Evolutionary conservation across 2,888 invertebrate genomes (phyloP).

Genomic region (Drepanosiphum platanoidis): DNA sequence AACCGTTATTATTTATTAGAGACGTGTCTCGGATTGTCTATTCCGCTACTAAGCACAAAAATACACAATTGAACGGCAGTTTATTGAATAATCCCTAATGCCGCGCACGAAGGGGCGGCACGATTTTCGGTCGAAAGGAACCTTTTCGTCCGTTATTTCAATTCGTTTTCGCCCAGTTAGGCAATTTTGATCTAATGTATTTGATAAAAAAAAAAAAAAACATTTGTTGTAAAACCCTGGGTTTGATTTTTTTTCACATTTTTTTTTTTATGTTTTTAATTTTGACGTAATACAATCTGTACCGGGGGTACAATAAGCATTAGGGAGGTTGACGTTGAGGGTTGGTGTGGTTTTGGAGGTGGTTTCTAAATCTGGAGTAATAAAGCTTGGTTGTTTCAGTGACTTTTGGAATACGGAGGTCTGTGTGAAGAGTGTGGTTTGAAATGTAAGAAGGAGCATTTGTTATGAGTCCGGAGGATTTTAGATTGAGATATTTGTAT

Average conservation of each 20-base stretch:
- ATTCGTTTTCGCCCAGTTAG: too few species aligned
- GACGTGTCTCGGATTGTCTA: constrained; percentile 32
- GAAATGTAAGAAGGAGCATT: background rate
- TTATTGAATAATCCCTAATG: background rate
- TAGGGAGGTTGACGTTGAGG: too few species aligned
- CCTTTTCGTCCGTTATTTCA: too few species aligned
- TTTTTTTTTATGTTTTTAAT: background rate
- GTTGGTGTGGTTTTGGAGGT: background rate
- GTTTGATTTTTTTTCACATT: too few species aligned
- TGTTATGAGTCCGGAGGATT: background rate
- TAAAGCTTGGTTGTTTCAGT: background rate
- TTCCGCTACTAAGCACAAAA: background rate
- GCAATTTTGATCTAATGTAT: too few species aligned
- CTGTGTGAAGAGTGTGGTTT: background rate
- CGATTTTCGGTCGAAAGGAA: too few species aligned
- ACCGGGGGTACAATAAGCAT: too few species aligned
- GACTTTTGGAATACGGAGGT: background rate
- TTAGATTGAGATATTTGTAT: too few species aligned
- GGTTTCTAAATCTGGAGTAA: background rate
- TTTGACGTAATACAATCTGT: too few species aligned
- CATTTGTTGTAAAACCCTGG: too few species aligned
- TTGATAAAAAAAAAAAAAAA: too few species aligned
- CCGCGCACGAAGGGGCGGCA: too few species aligned
- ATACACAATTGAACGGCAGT: constrained; percentile 20
- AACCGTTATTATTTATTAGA: background rate